Evolutionary conservation across 2,113 vertebrate species (phyloP), one percentile per base, ranked within the genome.

Genomic region (Boulengeromyrus knoepffleri): DNA sequence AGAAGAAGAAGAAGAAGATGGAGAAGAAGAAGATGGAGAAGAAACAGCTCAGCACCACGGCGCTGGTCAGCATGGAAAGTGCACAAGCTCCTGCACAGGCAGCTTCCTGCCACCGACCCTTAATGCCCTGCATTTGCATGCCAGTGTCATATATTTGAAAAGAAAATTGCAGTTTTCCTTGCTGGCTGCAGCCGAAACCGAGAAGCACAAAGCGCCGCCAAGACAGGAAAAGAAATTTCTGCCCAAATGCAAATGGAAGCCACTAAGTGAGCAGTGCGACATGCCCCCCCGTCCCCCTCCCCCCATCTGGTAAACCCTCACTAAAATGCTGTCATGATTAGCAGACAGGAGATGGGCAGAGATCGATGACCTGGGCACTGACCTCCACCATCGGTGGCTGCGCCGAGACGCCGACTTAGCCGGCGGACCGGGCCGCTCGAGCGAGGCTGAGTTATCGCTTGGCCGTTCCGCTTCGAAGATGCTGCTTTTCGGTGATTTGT

Each of bases 91-190:
- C 15, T 1, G 47, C 49, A 47, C n/a, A 27, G 49, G n/a, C 12
- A 53, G 27, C 85, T 87, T 87, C 50, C 85, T 36, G 53, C 85
- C 85, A 53, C n/a, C 47, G 21, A 47, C 49, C 49, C 85, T 56
- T 9, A 53, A 52, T 53, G 39, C 85, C 49, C 85, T 53, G 85
- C 50, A 87, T 87, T 87, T 53, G 50, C 85, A 87, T 87, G 85
- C 85, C 85, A 87, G 49, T 36, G 85, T 87, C 50, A 31, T 36
- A 87, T 49, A 53, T 49, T 87, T 52, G 49, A 87, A 87, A 36
- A 53, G 85, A 87, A 87, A 87, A 87, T 87, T 87, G 85, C 27
- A 53, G 49, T 87, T 87, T 53, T 87, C 85, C 85, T 87, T 17
- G 13, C 85, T 87, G 46, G 49, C 49, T 52, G n/a, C 17, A 36